A percentile compares a stretch with the other conserved stretches of the same genome.
These are phyloP conservation scores for Gallinago nigripennis DNA, from an alignment of 2,797 vertebrate species.

Conservation along the genomic window DNA sequence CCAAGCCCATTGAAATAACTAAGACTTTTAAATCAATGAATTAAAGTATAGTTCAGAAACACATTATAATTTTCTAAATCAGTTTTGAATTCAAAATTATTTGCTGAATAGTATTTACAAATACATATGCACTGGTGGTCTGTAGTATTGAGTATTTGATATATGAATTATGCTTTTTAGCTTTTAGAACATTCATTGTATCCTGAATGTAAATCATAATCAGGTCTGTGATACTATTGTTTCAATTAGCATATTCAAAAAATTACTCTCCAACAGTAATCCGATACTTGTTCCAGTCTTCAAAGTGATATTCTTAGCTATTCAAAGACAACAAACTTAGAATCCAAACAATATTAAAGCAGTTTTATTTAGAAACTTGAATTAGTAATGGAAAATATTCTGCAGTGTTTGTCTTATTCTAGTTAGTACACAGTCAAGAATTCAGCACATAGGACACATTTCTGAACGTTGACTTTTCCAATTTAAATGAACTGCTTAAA, in stretches of 20 bases:
- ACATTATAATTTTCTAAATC: neutral
- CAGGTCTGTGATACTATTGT: neutral
- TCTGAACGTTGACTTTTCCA: slow-evolving; percentile 20
- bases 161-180: neutral
- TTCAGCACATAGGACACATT: slow-evolving; percentile 13
- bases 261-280: neutral
- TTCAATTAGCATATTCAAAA: neutral
- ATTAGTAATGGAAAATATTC: slow-evolving; percentile 44
- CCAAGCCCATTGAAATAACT: neutral
- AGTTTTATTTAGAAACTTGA: slow-evolving; percentile 47
- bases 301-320: neutral
- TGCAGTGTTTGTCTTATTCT: neutral
- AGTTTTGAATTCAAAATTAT: neutral
- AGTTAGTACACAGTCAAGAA: slow-evolving; percentile 15
- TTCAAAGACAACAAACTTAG: neutral
- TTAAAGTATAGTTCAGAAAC: neutral
- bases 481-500: slow-evolving; percentile 30
- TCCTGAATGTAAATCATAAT: neutral
- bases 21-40: neutral
- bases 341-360: neutral
- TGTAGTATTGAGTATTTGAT: neutral
- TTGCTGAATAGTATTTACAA: neutral
- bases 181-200: neutral
- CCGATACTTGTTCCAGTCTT: neutral
- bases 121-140: neutral